Percentiles rank a stretch among this genome's conserved stretches.
Conservation (phyloP, 2,113 vertebrate genomes). For the Probosciger aterrimus region DNA sequence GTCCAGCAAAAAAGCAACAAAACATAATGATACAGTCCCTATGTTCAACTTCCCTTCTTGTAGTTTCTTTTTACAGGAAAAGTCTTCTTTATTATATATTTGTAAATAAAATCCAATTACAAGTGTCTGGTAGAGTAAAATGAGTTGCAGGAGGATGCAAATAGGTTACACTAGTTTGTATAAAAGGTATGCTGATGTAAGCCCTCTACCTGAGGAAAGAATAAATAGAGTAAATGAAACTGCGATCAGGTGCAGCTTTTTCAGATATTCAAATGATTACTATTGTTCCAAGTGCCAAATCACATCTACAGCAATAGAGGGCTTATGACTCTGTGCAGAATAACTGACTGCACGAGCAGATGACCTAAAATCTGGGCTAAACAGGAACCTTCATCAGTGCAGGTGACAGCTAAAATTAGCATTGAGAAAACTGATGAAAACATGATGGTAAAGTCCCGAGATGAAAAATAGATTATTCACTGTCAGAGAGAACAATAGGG, state of each 20-base stretch:
- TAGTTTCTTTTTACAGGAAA: not conserved
- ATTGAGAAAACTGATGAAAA: slow-evolving; percentile 55
- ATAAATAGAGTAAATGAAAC: not conserved
- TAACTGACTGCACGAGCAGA: slow-evolving; percentile 3
- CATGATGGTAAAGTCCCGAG: not conserved
- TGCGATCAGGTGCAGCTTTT: not conserved
- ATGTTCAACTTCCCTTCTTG: not conserved
- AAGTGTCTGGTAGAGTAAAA: not conserved
- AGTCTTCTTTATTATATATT: not conserved
- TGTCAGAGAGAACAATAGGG: slow-evolving; percentile 64
- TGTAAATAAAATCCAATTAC: not conserved
- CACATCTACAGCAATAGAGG: not conserved
- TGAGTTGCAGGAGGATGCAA: not conserved
- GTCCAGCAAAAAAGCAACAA: not conserved
- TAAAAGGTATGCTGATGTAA: not conserved
- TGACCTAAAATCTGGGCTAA: slow-evolving; percentile 24
- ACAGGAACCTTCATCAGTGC: slow-evolving; percentile 53
- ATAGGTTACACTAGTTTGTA: not conserved
- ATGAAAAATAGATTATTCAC: slow-evolving; percentile 69
- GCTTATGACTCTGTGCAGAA: not conserved
- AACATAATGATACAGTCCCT: not conserved
- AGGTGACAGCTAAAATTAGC: slow-evolving; percentile 66
- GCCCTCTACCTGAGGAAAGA: not conserved
- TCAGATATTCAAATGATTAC: not conserved
- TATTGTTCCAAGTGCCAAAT: slow-evolving; percentile 5